Evolutionary conservation across 2,797 vertebrate species (phyloP), one percentile per base, ranked within the genome.

Genomic region (Scomberomorus guttatus): DNA sequence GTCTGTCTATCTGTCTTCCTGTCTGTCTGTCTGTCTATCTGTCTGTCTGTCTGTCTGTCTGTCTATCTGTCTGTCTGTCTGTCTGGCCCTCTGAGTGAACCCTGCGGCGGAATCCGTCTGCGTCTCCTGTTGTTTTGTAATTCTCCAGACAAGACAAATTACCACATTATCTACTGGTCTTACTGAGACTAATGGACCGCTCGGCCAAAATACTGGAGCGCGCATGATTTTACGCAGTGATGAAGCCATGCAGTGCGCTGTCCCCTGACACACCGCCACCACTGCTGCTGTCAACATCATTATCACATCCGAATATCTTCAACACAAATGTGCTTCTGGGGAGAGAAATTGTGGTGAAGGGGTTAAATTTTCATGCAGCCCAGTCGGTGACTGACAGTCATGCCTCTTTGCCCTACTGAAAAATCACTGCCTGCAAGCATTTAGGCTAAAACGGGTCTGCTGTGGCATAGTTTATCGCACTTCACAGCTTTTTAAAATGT

Each of bases 191-290:
- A 57, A 61, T 2, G 50, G 60, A 73, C 51, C 61, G 15, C 32
- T 58, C 50, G 15, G 59, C 37, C 32, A 57, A 57, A 70, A 83
- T 15, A 44, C 66, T 20, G 48, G 64, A 77, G 46, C 46, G 77
- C 73, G 71, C 83, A 80, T 77, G 64, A 76, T 84, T 89, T 84
- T 79, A 83, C 77, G 72, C 77, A 84, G 74, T 5, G 81, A 55
- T 59, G 50, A 46, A 62, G 68, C 37, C 37, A 11, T 37, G 25
- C 71, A 24, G 72, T 11, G 56, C 52, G 7, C 58, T n/a, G 64
- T 44, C 54, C 64, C 68, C 32, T 39, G 64, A 72, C 65, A 48
- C 24, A n/a, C 25, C 52, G 29, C 48, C 61, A 32, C 34, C 14
- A 29, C 71, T n/a, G 62, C 61, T 13, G 22, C 61, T 58, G 2